Conservation (phyloP, 2,113 vertebrate genomes). For the Indri indri region DNA sequence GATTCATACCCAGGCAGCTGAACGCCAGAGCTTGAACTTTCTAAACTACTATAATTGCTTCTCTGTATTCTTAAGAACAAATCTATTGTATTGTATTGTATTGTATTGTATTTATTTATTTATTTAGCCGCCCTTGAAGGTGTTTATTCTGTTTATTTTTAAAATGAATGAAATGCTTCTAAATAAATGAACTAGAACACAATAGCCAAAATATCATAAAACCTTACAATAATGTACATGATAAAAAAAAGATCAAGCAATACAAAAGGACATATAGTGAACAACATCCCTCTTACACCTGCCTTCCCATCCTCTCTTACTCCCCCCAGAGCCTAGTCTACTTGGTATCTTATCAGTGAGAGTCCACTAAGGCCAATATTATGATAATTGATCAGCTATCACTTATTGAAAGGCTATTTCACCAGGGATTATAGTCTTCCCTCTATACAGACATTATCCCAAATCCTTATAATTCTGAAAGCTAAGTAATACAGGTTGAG, state of each 20-base stretch:
- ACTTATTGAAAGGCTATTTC: slow-evolving; percentile 1
- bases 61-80: slow-evolving; percentile 18
- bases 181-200: slow-evolving; percentile 32
- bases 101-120: too few relatives aligned
- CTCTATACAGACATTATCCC: background rate
- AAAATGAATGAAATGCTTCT: slow-evolving; percentile 11
- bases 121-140: too few relatives aligned
- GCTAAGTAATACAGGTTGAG: background rate
- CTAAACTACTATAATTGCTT: background rate
- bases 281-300: background rate
- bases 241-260: background rate
- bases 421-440: background rate
- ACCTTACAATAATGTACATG: background rate
- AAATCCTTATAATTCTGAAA: slow-evolving; percentile 35
- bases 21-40: background rate
- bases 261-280: background rate
- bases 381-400: background rate
- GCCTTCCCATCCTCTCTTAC: background rate
- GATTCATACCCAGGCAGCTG: background rate
- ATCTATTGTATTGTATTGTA: background rate
- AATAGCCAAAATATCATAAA: background rate
- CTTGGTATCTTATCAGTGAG: background rate
- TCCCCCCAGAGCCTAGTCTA: background rate
- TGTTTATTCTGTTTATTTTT: background rate
- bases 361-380: background rate